Percentiles rank a stretch among this genome's conserved stretches.
Evolutionary conservation across 1,140 invertebrate genomes (phyloP).

Genomic region (Andrena cerasifolii): DNA sequence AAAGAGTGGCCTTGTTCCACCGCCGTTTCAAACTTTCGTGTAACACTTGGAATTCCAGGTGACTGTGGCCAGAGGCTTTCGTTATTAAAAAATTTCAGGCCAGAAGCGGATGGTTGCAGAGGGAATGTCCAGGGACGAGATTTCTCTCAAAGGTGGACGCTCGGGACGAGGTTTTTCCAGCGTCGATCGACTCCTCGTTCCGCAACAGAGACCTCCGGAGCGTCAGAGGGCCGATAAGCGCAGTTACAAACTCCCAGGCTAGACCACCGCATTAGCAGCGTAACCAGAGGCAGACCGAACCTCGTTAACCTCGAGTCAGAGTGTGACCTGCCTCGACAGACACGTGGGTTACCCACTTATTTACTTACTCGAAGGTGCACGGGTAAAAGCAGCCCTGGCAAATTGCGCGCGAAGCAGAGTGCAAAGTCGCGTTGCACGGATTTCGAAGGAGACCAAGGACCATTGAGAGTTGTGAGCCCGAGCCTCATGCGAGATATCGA

Average conservation of each 20-base stretch:
- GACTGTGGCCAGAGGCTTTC: too few relatives aligned
- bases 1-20: too few relatives aligned
- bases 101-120: too few relatives aligned
- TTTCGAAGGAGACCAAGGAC: background rate
- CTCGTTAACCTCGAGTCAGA: slow-evolving; percentile 51
- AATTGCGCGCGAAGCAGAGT: slow-evolving; percentile 9
- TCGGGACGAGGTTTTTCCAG: background rate
- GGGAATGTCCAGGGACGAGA: background rate
- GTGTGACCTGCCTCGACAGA: slow-evolving; percentile 35
- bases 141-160: slow-evolving; percentile 6
- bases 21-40: too few relatives aligned
- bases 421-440: slow-evolving; percentile 5
- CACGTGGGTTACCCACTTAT: slow-evolving; percentile 43
- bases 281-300: slow-evolving; percentile 43
- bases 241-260: slow-evolving; percentile 32
- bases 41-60: too few relatives aligned
- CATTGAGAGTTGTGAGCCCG: too few relatives aligned
- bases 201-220: background rate
- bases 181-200: background rate
- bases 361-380: slow-evolving; percentile 28
- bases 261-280: slow-evolving; percentile 38
- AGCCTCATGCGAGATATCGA: too few relatives aligned
- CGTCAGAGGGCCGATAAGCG: slow-evolving; percentile 34
- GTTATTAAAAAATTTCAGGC: too few relatives aligned
- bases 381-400: slow-evolving; percentile 23